Conservation (phyloP, 2,888 invertebrate genomes). For the Oxystoma pomonae region DNA sequence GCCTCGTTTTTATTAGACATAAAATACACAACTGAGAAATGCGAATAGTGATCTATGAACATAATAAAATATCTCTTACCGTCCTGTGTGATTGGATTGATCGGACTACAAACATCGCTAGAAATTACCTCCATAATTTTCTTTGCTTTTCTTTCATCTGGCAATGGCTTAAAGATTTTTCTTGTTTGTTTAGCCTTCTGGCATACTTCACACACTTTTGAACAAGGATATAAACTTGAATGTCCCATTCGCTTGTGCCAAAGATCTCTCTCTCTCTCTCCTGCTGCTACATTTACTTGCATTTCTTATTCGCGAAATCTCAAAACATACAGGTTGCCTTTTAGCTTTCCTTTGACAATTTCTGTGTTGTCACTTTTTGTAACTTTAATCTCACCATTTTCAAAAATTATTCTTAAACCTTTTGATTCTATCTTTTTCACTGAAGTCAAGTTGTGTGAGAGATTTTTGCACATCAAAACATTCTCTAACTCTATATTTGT, state of each 20-base stretch:
- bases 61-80: conserved; percentile 17
- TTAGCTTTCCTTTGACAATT: conserved; percentile 16
- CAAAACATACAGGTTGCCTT: neutral
- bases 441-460: too few relatives aligned
- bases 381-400: conserved; percentile 19
- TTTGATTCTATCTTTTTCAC: conserved; percentile 23
- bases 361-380: conserved; percentile 11
- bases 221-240: conserved; percentile 20
- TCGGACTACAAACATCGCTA: conserved; percentile 17
- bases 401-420: conserved; percentile 21
- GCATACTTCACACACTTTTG: conserved; percentile 19
- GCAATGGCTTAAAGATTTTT: neutral
- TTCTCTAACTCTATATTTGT: neutral
- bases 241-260: conserved; percentile 29
- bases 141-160: conserved; percentile 13
- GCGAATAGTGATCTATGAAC: conserved; percentile 21
- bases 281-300: neutral
- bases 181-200: conserved; percentile 14
- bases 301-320: conserved; percentile 1
- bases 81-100: conserved; percentile 16
- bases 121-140: conserved; percentile 16
- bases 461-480: conserved; percentile 3
- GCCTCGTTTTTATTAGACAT: conserved; percentile 13
- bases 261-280: conserved; percentile 1
- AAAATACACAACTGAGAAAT: conserved; percentile 13